phyloP scores from a whole-genome alignment of 2,888 invertebrate genomes.

The Aproaerema taeniolella region DNA sequence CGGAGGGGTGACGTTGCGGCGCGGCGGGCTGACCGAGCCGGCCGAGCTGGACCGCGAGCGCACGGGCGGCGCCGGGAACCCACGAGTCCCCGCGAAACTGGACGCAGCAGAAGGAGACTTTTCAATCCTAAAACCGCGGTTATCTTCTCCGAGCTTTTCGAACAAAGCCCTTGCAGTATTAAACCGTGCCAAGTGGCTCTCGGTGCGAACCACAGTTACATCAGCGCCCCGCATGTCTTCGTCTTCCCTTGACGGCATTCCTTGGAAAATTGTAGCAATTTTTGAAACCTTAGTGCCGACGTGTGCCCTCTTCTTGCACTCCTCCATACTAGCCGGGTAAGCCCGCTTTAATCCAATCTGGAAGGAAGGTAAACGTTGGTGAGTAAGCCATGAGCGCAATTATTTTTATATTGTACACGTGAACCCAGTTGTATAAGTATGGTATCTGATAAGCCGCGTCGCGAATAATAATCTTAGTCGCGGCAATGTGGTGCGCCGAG shows the following conservation, averaged over 20 bases:
- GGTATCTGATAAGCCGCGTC: slow-evolving; percentile 48
- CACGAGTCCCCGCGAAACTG: slow-evolving; percentile 75
- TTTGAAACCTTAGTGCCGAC: slow-evolving; percentile 91
- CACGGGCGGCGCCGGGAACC: slow-evolving; percentile 69
- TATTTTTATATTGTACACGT: slow-evolving; percentile 17
- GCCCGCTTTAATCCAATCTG: slow-evolving; percentile 73
- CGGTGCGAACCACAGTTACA: slow-evolving; percentile 88
- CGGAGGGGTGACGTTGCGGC: slow-evolving; percentile 75
- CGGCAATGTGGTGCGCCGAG: slow-evolving; percentile 36
- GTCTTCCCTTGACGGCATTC: slow-evolving; percentile 79
- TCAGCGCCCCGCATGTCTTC: slow-evolving; percentile 72
- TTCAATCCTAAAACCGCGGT: slow-evolving; percentile 78
- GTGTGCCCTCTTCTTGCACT: slow-evolving; percentile 79
- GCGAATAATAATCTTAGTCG: slow-evolving; percentile 23
- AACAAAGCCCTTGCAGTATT: slow-evolving; percentile 94
- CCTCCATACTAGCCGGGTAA: slow-evolving; percentile 80
- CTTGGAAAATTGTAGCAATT: slow-evolving; percentile 94
- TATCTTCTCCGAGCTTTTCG: slow-evolving; percentile 90
- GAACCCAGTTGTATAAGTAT: slow-evolving; percentile 21
- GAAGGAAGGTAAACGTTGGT: slow-evolving; percentile 35
- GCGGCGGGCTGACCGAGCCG: slow-evolving; percentile 78
- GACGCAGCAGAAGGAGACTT: slow-evolving; percentile 76
- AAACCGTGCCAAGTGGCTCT: slow-evolving; percentile 93
- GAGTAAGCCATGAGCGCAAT: slow-evolving; percentile 10
- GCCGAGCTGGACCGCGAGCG: slow-evolving; percentile 82